Percentiles rank a stretch among this genome's conserved stretches.
Conservation (phyloP, 2,113 vertebrate genomes). For the Catharus fuscescens region DNA sequence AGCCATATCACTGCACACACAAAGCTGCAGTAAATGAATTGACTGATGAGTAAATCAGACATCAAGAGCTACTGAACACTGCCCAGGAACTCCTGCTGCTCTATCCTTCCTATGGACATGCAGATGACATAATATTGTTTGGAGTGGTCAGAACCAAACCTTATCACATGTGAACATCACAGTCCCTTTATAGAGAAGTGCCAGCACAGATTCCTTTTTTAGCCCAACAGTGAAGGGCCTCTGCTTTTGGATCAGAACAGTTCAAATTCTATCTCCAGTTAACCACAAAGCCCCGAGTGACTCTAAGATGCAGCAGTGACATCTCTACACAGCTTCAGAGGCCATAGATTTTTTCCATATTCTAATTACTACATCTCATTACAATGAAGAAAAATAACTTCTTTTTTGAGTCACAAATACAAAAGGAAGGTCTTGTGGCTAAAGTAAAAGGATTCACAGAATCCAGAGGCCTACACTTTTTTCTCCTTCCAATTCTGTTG, state of each 20-base stretch:
- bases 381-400: slow-evolving; percentile 24
- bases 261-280: slow-evolving; percentile 6
- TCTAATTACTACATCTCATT: slow-evolving; percentile 33
- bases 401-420: not conserved
- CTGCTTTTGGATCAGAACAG: not conserved
- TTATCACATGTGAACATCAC: not conserved
- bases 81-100: not conserved
- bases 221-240: not conserved
- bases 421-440: not conserved
- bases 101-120: not conserved
- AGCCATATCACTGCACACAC: not conserved
- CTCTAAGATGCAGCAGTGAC: slow-evolving; percentile 3
- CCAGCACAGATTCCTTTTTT: not conserved
- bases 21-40: slow-evolving; percentile 1
- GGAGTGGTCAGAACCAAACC: not conserved
- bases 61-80: not conserved
- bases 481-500: not conserved
- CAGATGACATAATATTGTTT: not conserved
- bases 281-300: slow-evolving; percentile 51
- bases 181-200: not conserved
- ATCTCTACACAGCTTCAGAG: slow-evolving; percentile 21
- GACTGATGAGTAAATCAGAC: not conserved
- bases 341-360: slow-evolving; percentile 33
- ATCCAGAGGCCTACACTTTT: not conserved
- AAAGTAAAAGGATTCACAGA: not conserved